Evolutionary conservation across 2,797 vertebrate species (phyloP), one percentile per base, ranked within the genome.

Genomic region (Meda fulgida): DNA sequence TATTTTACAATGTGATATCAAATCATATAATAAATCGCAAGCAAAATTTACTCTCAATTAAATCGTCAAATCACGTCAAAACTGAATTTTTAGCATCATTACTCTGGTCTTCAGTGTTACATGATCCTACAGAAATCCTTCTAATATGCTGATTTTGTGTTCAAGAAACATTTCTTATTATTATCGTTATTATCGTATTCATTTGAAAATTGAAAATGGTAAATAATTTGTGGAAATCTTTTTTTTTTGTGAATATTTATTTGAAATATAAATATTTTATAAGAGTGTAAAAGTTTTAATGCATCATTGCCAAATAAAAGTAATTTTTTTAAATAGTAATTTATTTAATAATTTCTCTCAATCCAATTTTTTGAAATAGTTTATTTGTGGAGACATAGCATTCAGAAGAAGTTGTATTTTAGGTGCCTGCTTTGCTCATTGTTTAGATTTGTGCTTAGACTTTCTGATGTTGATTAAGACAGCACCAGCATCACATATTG

Each of bases 361-460:
- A 63, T n/a, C 23, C n/a, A 26, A n/a, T 16, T 63, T 16, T 31
- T 31, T 65, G 0, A 65, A 65, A 65, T 16, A 7, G 7, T 63
- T 63, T 26, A 26, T 60, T 63, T 29, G 16, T 63, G 13, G 13
- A 16, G 26, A 63, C 11, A 7, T 29, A 18, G 43, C n/a, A 10
- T 48, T 72, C 1, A 46, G 26, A 58, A n/a, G 5, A 26, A 60
- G 26, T 63, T 2, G 26, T 26, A 63, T 29, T 63, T 63, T 13
- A 7, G 60, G 6, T 31, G 13, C 14, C 60, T 31, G 26, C 26
- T 29, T 29, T 63, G 26, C 13, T 31, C 13, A 3, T 63, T 16
- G 5, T 26, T 21, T 36, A 21, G 31, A 82, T 73, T 81, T 84
- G 78, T 78, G 26, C 81, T 84, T 86, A 77, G 70, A 85, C 76